Conservation (phyloP, 92 coral and sea anemone species). For the Porites divaricata region DNA sequence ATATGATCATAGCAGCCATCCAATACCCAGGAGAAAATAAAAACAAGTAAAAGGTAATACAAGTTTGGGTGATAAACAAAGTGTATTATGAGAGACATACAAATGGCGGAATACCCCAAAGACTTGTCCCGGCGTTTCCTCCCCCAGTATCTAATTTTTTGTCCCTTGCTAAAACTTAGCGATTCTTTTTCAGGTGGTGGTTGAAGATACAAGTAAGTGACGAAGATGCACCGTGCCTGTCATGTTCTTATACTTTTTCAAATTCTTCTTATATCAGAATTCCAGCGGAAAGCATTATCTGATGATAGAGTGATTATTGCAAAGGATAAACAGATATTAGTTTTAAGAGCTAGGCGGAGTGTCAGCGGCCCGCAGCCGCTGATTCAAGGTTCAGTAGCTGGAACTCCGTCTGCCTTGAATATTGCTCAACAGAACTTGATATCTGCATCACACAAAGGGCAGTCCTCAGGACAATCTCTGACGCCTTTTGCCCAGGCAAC, state of each 20-base stretch:
- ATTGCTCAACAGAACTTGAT: background rate
- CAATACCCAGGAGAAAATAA: too few species aligned
- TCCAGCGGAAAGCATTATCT: conserved; percentile 12
- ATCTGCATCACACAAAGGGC: conserved; percentile 2
- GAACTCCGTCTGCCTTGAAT: conserved; percentile 4
- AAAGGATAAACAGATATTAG: background rate
- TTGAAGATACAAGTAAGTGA: background rate
- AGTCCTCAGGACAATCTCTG: background rate
- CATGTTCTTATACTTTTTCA: background rate
- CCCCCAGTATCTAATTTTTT: too few species aligned
- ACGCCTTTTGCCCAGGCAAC: conserved; percentile 35
- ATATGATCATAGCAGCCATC: too few species aligned
- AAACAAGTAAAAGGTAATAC: too few species aligned
- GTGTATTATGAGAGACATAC: too few species aligned
- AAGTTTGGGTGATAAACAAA: too few species aligned
- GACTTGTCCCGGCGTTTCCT: background rate
- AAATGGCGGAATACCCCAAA: too few species aligned
- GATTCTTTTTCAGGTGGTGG: conserved; percentile 13
- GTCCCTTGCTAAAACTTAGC: too few species aligned
- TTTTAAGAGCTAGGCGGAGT: conserved; percentile 7
- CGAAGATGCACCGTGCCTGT: conserved; percentile 8
- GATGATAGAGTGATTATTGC: background rate
- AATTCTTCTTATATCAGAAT: background rate
- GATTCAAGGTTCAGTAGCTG: conserved; percentile 36
- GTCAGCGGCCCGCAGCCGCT: conserved; percentile 15